Conservation (phyloP, 2,113 vertebrate species). For the Nesoenas mayeri region DNA sequence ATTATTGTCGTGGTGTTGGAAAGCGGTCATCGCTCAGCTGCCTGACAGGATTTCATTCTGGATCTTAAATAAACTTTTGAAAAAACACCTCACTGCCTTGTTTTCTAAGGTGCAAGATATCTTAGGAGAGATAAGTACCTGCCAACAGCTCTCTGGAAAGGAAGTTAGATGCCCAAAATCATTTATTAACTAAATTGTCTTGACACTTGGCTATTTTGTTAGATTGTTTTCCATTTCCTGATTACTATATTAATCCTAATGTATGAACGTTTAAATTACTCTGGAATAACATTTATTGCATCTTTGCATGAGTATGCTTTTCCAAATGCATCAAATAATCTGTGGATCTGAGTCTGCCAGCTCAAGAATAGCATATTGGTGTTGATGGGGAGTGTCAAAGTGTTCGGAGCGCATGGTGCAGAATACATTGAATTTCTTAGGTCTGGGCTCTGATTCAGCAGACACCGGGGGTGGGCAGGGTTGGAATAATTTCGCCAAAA, state of each 20-base stretch:
- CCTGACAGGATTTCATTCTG: background rate
- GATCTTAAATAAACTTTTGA: background rate
- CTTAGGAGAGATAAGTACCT: background rate
- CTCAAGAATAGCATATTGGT: background rate
- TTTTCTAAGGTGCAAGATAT: background rate
- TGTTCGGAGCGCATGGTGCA: background rate
- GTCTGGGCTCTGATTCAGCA: background rate
- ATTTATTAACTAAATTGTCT: background rate
- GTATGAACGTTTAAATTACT: background rate
- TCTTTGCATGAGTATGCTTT: background rate
- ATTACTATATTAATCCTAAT: background rate
- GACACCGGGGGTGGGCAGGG: background rate
- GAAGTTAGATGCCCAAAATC: background rate
- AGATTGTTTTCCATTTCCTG: background rate
- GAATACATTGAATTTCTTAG: background rate
- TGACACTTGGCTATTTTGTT: background rate
- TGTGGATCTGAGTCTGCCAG: background rate
- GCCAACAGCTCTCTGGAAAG: background rate
- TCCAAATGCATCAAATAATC: background rate
- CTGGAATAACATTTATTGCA: background rate
- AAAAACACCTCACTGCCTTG: background rate
- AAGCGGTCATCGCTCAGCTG: conserved; percentile 1
- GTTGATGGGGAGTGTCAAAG: background rate
- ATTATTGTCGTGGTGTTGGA: background rate
- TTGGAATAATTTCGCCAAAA: background rate